A percentile compares a stretch with the other conserved stretches of the same genome.
These are phyloP conservation scores for Arremon aurantiirostris DNA, from an alignment of 2,797 vertebrate species.

Conservation along the genomic window DNA sequence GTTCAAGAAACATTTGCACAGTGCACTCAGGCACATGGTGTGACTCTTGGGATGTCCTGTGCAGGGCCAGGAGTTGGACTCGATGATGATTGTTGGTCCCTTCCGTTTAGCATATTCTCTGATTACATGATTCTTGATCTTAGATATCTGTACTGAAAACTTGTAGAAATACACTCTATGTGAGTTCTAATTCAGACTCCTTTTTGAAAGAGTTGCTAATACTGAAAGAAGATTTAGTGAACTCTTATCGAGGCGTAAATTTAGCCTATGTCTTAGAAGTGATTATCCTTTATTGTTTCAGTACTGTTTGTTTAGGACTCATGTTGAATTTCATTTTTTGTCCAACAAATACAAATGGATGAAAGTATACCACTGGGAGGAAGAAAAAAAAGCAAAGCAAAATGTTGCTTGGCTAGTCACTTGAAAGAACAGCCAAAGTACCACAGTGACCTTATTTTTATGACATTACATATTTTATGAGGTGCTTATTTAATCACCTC, in stretches of 20 bases:
- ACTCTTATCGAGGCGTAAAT: background rate
- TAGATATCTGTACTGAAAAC: background rate
- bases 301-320: background rate
- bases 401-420: background rate
- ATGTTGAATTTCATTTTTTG: background rate
- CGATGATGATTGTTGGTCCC: fast-evolving
- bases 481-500: background rate
- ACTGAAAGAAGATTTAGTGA: background rate
- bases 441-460: background rate
- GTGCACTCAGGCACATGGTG: background rate
- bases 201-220: background rate
- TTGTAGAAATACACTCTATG: background rate
- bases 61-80: background rate
- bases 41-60: background rate
- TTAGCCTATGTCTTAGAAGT: background rate
- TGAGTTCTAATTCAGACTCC: background rate
- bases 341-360: background rate
- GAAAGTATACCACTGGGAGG: background rate
- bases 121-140: background rate
- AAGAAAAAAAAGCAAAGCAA: background rate
- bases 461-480: background rate
- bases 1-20: background rate
- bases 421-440: background rate
- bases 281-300: background rate
- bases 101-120: background rate